Evolutionary conservation across 53 echinoderm and acorn worm species (phyloP), one percentile per base, ranked within the genome.

Genomic region (Zoroaster sp.): DNA sequence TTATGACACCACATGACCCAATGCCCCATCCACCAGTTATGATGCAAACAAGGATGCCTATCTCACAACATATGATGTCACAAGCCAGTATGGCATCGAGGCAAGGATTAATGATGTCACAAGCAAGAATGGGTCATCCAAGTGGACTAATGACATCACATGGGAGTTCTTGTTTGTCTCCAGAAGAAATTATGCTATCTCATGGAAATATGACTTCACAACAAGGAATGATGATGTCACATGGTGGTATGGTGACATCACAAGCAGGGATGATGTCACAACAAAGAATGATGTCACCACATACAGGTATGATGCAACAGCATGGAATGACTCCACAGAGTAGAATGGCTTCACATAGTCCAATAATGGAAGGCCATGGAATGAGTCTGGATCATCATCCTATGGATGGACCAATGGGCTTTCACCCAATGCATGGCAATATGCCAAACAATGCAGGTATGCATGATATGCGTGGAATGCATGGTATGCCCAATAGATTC

Each of bases 241-340:
- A 91, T 34, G 88, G 80, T 23, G 73, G 90, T 37, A 88, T 88
- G 72, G 72, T 46, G 30, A 55, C 87, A 40, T 81, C 93, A 0
- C 90, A 89, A 47, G 67, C 76, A 35, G 89, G 93, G 18, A 94
- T 94, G 94, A 96, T 96, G 93, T 44, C 88, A 35, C 92, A 91
- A 9, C 74, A 45, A 15, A 52, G 83, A 44, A 91, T 83, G 76
- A 91, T 91, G 85, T 75, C 91, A 42, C 77, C 83, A 13, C 90
- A 81, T 18, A 25, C 65, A 23, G 40, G 49, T n/a, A 89, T 89
- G 80, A 89, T 89, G 89, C 89, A 78, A 49, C 78, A 69, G n/a
- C 78, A 70, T 18, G 88, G 77, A 20, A 81, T 89, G 90, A 36
- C 54, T 11, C 73, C 82, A 3, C 90, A 89, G 82, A 80, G 72